Evolutionary conservation across 2,888 invertebrate genomes (phyloP), one percentile per base, ranked within the genome.

Genomic region (Ichneumoninae sp.): DNA sequence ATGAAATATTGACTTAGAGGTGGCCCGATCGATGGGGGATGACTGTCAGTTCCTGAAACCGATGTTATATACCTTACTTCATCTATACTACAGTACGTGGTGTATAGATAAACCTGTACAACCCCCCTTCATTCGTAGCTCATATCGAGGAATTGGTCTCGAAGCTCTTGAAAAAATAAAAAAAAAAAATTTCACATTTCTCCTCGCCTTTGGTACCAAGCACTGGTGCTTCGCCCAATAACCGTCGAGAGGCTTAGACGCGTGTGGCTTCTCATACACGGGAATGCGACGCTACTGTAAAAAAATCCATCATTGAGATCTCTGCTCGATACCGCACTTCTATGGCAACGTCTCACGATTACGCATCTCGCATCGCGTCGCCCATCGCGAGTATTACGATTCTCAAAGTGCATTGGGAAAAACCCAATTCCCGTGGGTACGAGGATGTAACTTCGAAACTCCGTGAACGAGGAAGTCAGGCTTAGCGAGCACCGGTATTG

Each of bases 1-100:
- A 90, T 92, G 90, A 91, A 89, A 91, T 90, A 92, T 91, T 90
- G 91, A 89, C 87, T 91, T 83, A 82, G 82, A 84, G 85, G 87
- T 69, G 87, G 89, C 86, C 87, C 88, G 89, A 89, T 91, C 76
- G 78, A 85, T 86, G 72, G 66, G 74, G 52, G 52, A 80, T 82
- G 80, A 78, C 76, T 82, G 71, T 69, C 78, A 78, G 60, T 54
- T 60, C 65, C 65, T 33, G 52, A 36, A 65, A 22, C 22, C 16
- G 33, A 68, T 66, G 10, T 66, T 66, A 54, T 62, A 77, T 62
- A 50, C 19, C 30, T 52, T 66, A 68, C 72, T 60, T 66, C 40
- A 71, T n/a, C 84, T 68, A 47, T 62, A 33, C 7, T 62, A 50
- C 30, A 16, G 40, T 30, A 50, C 40, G 22, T 16, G 19, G 36